Conservation (phyloP, 2,888 invertebrate genomes). For the Spodoptera picta region DNA sequence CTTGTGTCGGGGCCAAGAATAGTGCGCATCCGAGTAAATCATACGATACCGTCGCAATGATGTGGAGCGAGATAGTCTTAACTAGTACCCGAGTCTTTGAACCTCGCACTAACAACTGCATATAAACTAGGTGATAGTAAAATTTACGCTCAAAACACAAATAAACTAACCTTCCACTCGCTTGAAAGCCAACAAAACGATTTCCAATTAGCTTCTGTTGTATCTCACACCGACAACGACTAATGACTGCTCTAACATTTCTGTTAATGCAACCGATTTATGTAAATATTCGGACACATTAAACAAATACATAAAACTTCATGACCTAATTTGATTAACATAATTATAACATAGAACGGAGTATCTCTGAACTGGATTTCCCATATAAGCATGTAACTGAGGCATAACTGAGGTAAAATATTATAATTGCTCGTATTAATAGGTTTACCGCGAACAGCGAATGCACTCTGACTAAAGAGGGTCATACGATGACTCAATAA, state of each 20-base stretch:
- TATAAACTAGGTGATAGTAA: constrained; percentile 43
- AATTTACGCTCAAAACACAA: constrained; percentile 47
- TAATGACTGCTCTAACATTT: constrained; percentile 25
- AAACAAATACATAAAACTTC: constrained; percentile 33
- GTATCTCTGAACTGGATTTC: constrained; percentile 35
- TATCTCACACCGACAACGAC: constrained; percentile 23
- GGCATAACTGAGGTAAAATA: constrained; percentile 19
- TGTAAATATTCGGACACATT: constrained; percentile 20
- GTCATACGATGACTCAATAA: constrained; percentile 23
- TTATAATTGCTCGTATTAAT: constrained; percentile 30
- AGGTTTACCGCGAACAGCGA: constrained; percentile 19
- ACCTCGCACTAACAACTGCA: constrained; percentile 33
- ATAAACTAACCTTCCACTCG: constrained; percentile 31
- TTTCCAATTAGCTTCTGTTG: constrained; percentile 27
- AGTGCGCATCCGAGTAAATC: constrained; percentile 60
- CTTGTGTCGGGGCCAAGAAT: constrained; percentile 59
- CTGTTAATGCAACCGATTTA: constrained; percentile 20
- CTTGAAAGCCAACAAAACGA: constrained; percentile 17
- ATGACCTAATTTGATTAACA: constrained; percentile 48
- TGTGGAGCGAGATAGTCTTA: constrained; percentile 21
- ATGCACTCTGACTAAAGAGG: constrained; percentile 21
- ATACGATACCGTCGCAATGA: constrained; percentile 56
- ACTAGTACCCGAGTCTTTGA: constrained; percentile 47
- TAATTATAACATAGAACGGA: constrained; percentile 31
- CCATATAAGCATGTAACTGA: constrained; percentile 11